Evolutionary conservation across 2,888 invertebrate genomes (phyloP).

Genomic region (Macrosiphum euphorbiae): DNA sequence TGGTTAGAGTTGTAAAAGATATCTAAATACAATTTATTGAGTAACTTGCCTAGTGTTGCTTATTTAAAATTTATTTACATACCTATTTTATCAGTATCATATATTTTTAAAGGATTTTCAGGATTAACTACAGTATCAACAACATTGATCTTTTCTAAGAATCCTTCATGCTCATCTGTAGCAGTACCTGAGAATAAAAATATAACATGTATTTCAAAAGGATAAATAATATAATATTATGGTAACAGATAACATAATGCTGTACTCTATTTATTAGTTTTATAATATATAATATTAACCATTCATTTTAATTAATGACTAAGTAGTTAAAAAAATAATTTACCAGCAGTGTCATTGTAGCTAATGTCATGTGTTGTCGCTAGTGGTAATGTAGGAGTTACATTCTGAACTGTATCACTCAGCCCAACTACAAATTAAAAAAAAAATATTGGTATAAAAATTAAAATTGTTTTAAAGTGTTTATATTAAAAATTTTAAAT

Average conservation of each 20-base stretch:
- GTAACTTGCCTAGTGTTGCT: not conserved
- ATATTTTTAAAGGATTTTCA: not conserved
- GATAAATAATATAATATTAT: not conserved
- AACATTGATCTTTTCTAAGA: not conserved
- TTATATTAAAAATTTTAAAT: too few species aligned
- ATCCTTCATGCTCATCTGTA: not conserved
- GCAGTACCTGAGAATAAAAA: not conserved
- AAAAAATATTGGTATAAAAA: too few species aligned
- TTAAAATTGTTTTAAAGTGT: too few species aligned
- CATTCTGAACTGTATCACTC: not conserved
- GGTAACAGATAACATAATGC: not conserved
- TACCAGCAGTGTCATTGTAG: too few species aligned
- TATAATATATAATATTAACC: not conserved
- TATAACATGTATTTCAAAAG: not conserved
- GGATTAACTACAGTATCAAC: not conserved
- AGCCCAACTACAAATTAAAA: too few species aligned
- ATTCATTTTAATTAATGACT: not conserved
- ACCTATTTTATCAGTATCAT: not conserved
- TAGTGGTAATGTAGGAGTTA: not conserved
- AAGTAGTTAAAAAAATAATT: too few species aligned
- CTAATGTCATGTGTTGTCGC: too few species aligned
- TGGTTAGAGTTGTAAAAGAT: not conserved
- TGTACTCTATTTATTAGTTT: not conserved
- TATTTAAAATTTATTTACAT: not conserved
- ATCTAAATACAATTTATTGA: not conserved